phyloP scores from a whole-genome alignment of 2,113 vertebrate species.

The Mohoua ochrocephala region DNA sequence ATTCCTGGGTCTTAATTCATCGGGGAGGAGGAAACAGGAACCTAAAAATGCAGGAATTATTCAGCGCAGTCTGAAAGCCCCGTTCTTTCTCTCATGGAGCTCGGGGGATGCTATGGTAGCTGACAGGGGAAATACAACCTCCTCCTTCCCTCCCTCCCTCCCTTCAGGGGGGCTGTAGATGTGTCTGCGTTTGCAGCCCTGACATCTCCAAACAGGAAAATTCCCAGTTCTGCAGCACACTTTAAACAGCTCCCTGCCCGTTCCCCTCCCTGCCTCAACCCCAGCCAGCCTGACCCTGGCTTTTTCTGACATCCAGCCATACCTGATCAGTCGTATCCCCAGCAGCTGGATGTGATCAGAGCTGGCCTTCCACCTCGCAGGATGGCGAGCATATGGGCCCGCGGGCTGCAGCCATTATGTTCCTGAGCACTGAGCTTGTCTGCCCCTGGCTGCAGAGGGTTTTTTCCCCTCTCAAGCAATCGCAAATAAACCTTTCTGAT shows the following conservation, averaged over 20 bases:
- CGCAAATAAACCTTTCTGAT: constrained; percentile 58
- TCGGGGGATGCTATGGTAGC: not conserved
- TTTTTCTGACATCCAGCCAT: constrained; percentile 5
- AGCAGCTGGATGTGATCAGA: constrained; percentile 57
- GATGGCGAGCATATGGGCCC: constrained; percentile 54
- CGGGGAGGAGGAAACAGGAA: constrained; percentile 12
- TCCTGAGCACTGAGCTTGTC: constrained; percentile 49
- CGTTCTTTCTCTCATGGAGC: not conserved
- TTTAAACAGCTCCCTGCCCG: not conserved
- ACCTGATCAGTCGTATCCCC: constrained; percentile 29
- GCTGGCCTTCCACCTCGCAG: constrained; percentile 43
- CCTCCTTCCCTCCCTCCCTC: not conserved
- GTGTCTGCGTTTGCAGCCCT: constrained; percentile 25
- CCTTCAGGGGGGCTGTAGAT: not conserved
- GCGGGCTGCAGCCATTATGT: constrained; percentile 24
- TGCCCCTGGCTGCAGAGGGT: constrained; percentile 18
- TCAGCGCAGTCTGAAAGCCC: not conserved
- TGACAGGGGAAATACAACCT: constrained; percentile 13
- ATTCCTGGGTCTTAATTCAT: constrained; percentile 44
- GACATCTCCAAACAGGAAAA: constrained; percentile 30
- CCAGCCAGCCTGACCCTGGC: not conserved
- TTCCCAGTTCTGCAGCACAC: not conserved
- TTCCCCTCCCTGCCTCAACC: not conserved
- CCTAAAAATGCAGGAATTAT: constrained; percentile 35
- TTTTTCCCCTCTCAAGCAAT: constrained; percentile 17